These are phyloP conservation scores for Girardinus metallicus DNA, from an alignment of 2,797 vertebrate genomes.

Conservation along the genomic window DNA sequence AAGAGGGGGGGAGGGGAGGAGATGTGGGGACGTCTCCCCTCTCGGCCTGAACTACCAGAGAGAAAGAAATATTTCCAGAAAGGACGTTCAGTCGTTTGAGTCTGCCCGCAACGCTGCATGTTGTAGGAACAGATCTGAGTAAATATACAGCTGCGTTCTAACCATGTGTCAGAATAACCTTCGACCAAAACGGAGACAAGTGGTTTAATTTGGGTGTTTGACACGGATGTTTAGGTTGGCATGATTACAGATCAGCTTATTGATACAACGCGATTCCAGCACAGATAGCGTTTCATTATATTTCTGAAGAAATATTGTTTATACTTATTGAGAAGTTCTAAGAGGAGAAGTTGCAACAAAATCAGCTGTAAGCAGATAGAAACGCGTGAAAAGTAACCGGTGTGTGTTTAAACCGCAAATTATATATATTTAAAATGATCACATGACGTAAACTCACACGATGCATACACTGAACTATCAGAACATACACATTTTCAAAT, in stretches of 20 bases:
- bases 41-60: slow-evolving; percentile 27
- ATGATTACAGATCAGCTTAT: no score
- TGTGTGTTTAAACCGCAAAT: not conserved
- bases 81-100: not conserved
- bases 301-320: no score
- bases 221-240: not conserved
- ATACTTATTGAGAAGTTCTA: no score
- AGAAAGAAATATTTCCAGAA: not conserved
- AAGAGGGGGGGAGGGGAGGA: not conserved
- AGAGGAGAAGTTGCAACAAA: no score
- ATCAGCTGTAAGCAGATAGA: no score
- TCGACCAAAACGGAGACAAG: not conserved
- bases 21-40: not conserved
- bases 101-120: not conserved
- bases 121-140: not conserved
- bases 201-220: not conserved
- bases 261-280: no score
- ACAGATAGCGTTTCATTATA: not conserved
- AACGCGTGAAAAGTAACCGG: no score
- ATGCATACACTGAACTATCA: not conserved
- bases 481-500: not conserved
- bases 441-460: not conserved
- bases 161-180: not conserved
- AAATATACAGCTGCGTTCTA: not conserved
- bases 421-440: not conserved